Conservation (phyloP, 2,888 invertebrate species). For the Ectropis crepuscularia region DNA sequence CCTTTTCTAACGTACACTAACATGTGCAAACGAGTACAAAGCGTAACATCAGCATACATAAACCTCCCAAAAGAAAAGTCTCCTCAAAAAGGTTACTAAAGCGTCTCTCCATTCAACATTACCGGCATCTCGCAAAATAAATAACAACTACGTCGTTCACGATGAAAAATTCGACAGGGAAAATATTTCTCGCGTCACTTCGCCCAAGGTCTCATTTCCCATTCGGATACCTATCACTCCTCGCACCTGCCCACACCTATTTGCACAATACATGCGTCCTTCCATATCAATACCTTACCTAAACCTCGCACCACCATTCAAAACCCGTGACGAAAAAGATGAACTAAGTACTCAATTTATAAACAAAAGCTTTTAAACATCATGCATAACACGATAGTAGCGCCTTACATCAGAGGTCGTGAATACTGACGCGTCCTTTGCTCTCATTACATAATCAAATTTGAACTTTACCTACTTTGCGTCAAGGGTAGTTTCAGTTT, state of each 20-base stretch:
- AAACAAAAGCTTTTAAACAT: no score
- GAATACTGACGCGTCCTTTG: no score
- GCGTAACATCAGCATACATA: not conserved
- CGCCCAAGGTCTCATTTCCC: constrained; percentile 45
- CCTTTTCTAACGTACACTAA: not conserved
- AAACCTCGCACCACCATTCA: not conserved
- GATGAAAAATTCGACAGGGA: constrained; percentile 18
- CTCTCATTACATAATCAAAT: constrained; percentile 9
- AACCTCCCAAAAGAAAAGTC: not conserved
- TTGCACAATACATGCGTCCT: constrained; percentile 65
- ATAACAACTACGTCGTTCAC: constrained; percentile 5
- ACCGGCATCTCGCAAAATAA: constrained; percentile 6
- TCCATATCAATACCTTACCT: constrained; percentile 58
- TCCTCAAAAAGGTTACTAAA: not conserved
- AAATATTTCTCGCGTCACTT: constrained; percentile 26
- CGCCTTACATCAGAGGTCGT: no score
- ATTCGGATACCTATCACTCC: constrained; percentile 44
- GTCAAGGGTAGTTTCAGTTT: constrained; percentile 22
- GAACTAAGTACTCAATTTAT: no score
- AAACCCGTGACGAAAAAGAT: no score
- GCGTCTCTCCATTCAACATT: not conserved
- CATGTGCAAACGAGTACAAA: not conserved
- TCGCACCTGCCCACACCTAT: constrained; percentile 53
- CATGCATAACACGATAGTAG: no score
- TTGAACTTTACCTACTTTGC: rapidly evolving